Percentiles rank a stretch among this genome's conserved stretches.
Conservation (phyloP, 2,113 vertebrate species). For the Apodemus sylvaticus region DNA sequence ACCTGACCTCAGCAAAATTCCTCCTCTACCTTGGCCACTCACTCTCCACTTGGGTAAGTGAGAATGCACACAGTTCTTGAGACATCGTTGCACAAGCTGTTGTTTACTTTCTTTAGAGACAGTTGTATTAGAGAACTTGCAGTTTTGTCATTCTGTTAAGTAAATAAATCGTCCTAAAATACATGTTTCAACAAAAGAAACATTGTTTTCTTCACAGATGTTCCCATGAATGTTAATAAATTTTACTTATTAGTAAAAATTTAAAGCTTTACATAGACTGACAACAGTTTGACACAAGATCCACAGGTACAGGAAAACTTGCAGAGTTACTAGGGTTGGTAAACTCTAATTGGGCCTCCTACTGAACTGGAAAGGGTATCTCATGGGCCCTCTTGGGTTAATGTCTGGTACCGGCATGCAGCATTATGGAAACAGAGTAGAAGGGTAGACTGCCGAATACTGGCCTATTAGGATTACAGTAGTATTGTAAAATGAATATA, state of each 20-base stretch:
- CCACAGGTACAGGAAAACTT: not conserved
- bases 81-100: slow-evolving; percentile 12
- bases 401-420: not conserved
- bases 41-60: slow-evolving; percentile 97
- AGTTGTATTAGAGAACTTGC: not conserved
- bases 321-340: not conserved
- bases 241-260: slow-evolving; percentile 6
- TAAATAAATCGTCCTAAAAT: not conserved
- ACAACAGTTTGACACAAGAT: not conserved
- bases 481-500: not conserved
- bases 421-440: not conserved
- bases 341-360: slow-evolving; percentile 5
- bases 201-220: slow-evolving; percentile 1
- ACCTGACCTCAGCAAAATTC: slow-evolving; percentile 94
- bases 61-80: slow-evolving; percentile 3
- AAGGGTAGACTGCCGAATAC: not conserved
- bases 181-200: not conserved
- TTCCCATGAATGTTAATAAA: slow-evolving; percentile 29
- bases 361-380: not conserved
- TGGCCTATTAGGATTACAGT: not conserved
- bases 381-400: slow-evolving; percentile 4
- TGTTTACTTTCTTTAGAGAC: slow-evolving; percentile 25
- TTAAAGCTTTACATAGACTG: not conserved
- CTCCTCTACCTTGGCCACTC: slow-evolving; percentile 96
- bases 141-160: slow-evolving; percentile 8